These are phyloP conservation scores for Ceyx melanurus DNA, from an alignment of 2,113 vertebrate species.

Conservation along the genomic window DNA sequence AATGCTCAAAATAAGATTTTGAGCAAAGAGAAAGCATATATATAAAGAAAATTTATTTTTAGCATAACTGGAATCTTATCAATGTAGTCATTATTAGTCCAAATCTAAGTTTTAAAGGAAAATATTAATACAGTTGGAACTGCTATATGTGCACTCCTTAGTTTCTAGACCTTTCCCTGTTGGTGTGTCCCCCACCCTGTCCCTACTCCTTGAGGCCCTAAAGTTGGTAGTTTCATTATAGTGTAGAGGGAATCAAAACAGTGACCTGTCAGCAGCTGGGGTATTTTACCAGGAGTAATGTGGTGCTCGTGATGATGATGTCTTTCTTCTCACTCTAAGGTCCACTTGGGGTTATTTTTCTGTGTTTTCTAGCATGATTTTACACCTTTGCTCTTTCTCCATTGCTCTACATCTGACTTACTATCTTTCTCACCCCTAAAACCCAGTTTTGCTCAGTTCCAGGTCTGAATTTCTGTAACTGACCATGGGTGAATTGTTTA, in stretches of 20 bases:
- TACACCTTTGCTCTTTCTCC: background rate
- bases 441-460: background rate
- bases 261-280: background rate
- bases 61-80: background rate
- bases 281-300: background rate
- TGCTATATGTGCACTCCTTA: background rate
- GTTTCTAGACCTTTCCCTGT: background rate
- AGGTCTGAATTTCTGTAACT: background rate
- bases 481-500: background rate
- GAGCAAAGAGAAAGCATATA: background rate
- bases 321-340: background rate
- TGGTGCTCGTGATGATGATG: background rate
- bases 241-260: fast-evolving
- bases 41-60: background rate
- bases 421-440: background rate
- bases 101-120: background rate
- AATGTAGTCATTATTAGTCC: background rate
- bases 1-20: background rate
- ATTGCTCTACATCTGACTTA: background rate
- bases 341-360: background rate
- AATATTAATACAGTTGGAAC: background rate
- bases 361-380: background rate
- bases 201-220: background rate
- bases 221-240: background rate
- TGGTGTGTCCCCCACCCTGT: fast-evolving